Base-by-base conservation (phyloP, 2,113 vertebrate genomes). In the Antechinus stuartii region DNA sequence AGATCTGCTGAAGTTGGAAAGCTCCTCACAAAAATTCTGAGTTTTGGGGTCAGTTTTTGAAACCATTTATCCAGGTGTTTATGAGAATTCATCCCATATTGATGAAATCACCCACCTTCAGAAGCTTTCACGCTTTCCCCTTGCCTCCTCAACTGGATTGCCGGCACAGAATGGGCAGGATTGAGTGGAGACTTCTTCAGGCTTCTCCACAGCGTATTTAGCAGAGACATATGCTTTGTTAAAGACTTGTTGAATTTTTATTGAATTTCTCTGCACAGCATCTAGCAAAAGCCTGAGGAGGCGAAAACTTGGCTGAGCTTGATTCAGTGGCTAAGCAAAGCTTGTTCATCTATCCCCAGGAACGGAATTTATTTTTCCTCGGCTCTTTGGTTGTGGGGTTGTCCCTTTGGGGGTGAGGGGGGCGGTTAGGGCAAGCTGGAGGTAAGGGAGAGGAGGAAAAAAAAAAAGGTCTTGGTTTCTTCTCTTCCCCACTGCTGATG, bases 321-420 rank as follows among this genome's bases (percentile, higher is more conserved):
- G 92, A 54, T 89, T 54, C 76, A 56, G 90, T 91, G 61, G 91
- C 93, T 84, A 68, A 93, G 91, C 52, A 91, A 90, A 95, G 68
- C 90, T 14, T n/a, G 94, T 95, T 46, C 46, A 1, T 92, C 92
- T 94, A 93, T 30, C 95, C 92, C 91, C 0, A 26, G 96, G 94
- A 97, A 96, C 96, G 93, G 94, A 96, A 96, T 96, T 95, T 97
- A 97, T 96, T 96, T 90, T 95, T 95, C 95, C 91, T 95, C 0
- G 2, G 96, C 93, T 49, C 91, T 92, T 84, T 92, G 95, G 95
- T 94, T 1, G 56, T 84, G 94, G n/a, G 92, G 95, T 95, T 22
- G 0, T 56, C 94, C 90, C 95, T 92, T 94, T 91, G 98, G 96
- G 97, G 97, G 97, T 16, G 47, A 47, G 47, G 47, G 50, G 50